Base-by-base conservation (phyloP, 2,113 vertebrate species). In the Isichthys henryi region DNA sequence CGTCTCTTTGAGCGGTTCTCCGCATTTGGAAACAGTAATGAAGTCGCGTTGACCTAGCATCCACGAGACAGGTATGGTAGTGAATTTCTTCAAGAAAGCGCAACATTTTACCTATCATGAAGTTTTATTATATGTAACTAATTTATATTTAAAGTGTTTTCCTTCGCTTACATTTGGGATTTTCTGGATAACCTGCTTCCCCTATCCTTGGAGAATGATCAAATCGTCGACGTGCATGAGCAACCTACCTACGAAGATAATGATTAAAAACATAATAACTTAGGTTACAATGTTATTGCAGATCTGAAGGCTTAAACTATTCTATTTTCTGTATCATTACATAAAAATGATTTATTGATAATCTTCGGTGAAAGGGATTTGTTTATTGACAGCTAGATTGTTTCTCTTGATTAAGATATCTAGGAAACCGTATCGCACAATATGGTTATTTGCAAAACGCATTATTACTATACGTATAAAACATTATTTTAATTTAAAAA, bases 61-160 rank as follows among this genome's bases (percentile, higher is more conserved):
- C 88, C 23, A 35, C 88, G 62, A 31, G 50, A n/a, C 77, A 85
- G 88, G 88, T 89, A 89, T 85, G 88, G 58, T 19, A 62, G 53
- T 84, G 88, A 35, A 31, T 84, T 56, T 48, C 45, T 31, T 46
- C 23, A 48, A 53, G 21, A 9, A 85, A 6, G 17, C 19, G 45
- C 82, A 19, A 48, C 45, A 45, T 21, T 43, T 82, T 82, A 19
- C 9, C 21, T 48, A 48, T 48, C 9, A 15, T 10, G 10, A 46
- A n/a, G 21, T n/a, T 84, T 48, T 23, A 46, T 84, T 39, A n/a
- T 87, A 35, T 9, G 11, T 17, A 7, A 56, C 17, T 31, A 49
- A 48, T 21, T 87, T n/a, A 9, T 52, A 27, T 85, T 85, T 85
- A 8, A 21, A 43, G 4, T 5, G 82, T 85, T 46, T 62, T 88